A percentile compares a stretch with the other conserved stretches of the same genome.
phyloP scores from a whole-genome alignment of 2,888 invertebrate species.

The Exephanes ischioxanthus region DNA sequence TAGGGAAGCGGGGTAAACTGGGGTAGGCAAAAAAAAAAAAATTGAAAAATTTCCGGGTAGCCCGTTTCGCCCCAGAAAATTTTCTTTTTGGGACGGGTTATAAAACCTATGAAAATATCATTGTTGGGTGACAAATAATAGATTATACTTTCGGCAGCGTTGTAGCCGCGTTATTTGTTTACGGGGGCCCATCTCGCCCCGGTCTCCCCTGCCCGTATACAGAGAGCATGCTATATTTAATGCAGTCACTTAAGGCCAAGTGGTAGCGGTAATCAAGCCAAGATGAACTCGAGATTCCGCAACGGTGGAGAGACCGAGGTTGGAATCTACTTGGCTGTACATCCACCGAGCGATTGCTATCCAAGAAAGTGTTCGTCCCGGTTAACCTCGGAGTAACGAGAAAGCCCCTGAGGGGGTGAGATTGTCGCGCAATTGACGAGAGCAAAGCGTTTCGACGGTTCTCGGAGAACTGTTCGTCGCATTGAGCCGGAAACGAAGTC shows the following conservation, averaged over 20 bases:
- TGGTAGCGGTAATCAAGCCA: slow-evolving; percentile 53
- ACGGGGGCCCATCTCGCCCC: too few species aligned
- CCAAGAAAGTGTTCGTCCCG: not conserved
- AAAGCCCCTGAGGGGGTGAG: not conserved
- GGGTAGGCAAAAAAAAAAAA: too few species aligned
- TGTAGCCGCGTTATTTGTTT: too few species aligned
- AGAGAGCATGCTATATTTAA: slow-evolving; percentile 29
- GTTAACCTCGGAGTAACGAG: slow-evolving; percentile 8
- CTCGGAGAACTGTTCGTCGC: not conserved
- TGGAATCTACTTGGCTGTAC: slow-evolving; percentile 2
- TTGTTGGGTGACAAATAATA: too few species aligned
- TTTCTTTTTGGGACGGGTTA: too few species aligned
- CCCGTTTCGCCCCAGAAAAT: too few species aligned
- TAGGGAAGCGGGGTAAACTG: too few species aligned
- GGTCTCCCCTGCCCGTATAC: not conserved
- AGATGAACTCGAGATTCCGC: slow-evolving; percentile 52
- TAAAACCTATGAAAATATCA: too few species aligned
- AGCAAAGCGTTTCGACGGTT: not conserved
- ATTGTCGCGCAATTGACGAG: not conserved
- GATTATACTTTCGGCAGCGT: too few species aligned
- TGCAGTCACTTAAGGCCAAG: slow-evolving; percentile 50
- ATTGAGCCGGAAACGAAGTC: not conserved
- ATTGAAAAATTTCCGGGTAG: too few species aligned
- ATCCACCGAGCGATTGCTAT: not conserved
- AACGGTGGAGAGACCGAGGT: slow-evolving; percentile 18